These are phyloP conservation scores for Gorilla gorilla DNA, from an alignment of 2,113 vertebrate genomes.

Conservation along the genomic window DNA sequence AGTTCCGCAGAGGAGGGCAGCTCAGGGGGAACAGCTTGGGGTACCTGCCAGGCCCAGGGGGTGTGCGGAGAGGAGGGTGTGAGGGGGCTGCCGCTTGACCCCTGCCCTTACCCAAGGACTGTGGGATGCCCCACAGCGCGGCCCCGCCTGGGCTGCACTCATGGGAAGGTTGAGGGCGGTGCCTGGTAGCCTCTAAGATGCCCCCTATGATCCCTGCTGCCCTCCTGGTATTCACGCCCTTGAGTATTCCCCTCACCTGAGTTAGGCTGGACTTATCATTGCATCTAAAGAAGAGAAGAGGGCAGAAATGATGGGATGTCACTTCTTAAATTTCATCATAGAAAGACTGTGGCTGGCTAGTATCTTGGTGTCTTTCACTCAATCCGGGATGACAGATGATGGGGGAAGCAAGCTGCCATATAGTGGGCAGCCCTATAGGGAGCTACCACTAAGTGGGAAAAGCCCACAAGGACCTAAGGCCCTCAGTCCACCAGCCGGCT, in stretches of 20 bases:
- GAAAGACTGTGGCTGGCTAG: not conserved
- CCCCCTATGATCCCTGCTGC: not conserved
- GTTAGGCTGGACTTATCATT: not conserved
- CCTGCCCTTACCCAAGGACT: not conserved
- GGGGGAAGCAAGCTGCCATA: not conserved
- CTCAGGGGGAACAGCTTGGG: slow-evolving; percentile 81
- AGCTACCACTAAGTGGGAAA: not conserved
- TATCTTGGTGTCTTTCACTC: not conserved
- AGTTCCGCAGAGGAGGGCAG: slow-evolving; percentile 75
- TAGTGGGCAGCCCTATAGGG: not conserved
- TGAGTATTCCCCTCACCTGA: not conserved
- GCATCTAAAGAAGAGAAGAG: not conserved
- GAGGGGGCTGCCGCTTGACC: not conserved
- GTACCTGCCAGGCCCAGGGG: slow-evolving; percentile 79
- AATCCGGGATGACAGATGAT: not conserved
- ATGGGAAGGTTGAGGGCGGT: not conserved
- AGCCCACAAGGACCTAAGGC: not conserved
- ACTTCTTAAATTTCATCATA: not conserved
- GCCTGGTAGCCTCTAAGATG: not conserved
- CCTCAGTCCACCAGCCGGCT: not conserved
- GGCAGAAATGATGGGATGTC: not conserved
- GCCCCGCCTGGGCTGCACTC: not conserved
- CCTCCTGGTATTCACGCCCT: not conserved
- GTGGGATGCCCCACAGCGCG: not conserved
- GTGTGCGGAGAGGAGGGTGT: not conserved